Percentiles rank a stretch among this genome's conserved stretches.
These are phyloP conservation scores for Formica selysi DNA, from an alignment of 1,140 invertebrate genomes.

Conservation along the genomic window DNA sequence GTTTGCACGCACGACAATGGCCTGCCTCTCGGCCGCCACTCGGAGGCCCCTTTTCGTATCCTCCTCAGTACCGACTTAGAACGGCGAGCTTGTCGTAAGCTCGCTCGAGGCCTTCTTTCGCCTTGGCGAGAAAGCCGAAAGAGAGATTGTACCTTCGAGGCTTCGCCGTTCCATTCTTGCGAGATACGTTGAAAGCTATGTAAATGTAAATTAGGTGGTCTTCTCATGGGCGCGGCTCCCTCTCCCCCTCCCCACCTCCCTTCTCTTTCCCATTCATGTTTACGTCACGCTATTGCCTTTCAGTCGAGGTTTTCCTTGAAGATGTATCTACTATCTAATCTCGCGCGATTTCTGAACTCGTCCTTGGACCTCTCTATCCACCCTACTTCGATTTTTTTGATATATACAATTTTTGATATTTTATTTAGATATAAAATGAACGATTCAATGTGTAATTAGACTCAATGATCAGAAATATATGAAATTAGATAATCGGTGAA, in stretches of 20 bases:
- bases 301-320: slow-evolving; percentile 9
- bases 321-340: slow-evolving; percentile 58
- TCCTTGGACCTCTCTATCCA: background rate
- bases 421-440: background rate
- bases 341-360: slow-evolving; percentile 31
- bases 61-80: slow-evolving; percentile 60
- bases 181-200: slow-evolving; percentile 60
- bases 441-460: too few species aligned
- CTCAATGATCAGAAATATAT: background rate
- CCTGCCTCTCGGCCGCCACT: slow-evolving; percentile 11
- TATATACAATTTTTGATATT: background rate
- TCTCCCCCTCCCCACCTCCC: too few species aligned
- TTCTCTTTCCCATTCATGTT: background rate
- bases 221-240: slow-evolving; percentile 25
- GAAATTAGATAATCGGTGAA: background rate
- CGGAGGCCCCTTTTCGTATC: slow-evolving; percentile 32
- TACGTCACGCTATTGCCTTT: slow-evolving; percentile 48
- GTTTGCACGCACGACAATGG: slow-evolving; percentile 67
- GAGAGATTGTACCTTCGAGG: slow-evolving; percentile 41
- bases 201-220: slow-evolving; percentile 72
- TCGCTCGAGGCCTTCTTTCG: slow-evolving; percentile 63
- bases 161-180: slow-evolving; percentile 56
- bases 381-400: background rate
- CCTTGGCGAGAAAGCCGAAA: background rate
- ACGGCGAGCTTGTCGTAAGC: slow-evolving; percentile 59